Percentiles rank a stretch among this genome's conserved stretches.
Evolutionary conservation across 2,113 vertebrate genomes (phyloP).

Genomic region (Rhipidura dahli): DNA sequence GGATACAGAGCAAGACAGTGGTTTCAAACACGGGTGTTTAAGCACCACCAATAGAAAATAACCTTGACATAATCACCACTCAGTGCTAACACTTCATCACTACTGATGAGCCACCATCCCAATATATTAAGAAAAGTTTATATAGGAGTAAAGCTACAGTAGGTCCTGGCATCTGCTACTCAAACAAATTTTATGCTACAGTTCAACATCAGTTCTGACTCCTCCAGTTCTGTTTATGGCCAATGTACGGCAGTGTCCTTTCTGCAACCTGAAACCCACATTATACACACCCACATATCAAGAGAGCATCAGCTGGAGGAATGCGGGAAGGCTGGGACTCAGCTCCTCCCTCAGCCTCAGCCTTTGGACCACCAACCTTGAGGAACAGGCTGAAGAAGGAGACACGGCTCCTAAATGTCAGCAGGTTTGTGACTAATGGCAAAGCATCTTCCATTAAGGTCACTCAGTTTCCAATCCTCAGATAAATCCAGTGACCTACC

Average conservation of each 20-base stretch:
- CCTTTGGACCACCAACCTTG: constrained; percentile 33
- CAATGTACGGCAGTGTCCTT: background rate
- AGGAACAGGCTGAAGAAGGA: background rate
- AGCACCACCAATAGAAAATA: background rate
- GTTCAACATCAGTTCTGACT: background rate
- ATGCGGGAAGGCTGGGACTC: background rate
- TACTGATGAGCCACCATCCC: background rate
- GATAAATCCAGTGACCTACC: background rate
- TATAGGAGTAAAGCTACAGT: background rate
- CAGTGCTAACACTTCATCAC: background rate
- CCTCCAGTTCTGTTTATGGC: background rate
- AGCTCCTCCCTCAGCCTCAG: background rate
- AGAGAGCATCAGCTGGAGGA: background rate
- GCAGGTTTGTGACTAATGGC: background rate
- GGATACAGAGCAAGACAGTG: background rate
- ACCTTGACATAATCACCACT: background rate
- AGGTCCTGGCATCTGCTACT: background rate
- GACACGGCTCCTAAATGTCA: background rate
- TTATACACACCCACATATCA: background rate
- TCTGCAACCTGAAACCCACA: background rate
- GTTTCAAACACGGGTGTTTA: background rate
- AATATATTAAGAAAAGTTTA: background rate
- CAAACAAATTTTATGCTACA: background rate
- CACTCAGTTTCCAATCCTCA: background rate
- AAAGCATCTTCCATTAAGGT: background rate